Base-by-base conservation (phyloP, 2,113 vertebrate species). In the Conger conger region DNA sequence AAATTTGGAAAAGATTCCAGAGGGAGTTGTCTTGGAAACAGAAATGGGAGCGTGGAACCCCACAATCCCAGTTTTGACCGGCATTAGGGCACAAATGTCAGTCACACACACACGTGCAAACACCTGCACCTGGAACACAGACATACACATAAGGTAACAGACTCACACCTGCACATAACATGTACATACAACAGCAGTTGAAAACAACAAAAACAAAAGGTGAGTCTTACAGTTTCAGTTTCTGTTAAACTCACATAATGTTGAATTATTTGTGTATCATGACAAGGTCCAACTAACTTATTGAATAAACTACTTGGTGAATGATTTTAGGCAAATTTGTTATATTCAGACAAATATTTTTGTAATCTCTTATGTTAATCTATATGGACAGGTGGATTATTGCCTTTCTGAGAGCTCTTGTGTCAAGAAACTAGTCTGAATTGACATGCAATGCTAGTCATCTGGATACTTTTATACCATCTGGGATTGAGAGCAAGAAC, bases 31-130 rank as follows among this genome's bases (percentile, higher is more conserved):
- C 90, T 87, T 90, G 92, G 92, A 90, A 89, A 93, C 91, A 86
- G 89, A 92, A 93, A 91, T 77, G 90, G 89, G 87, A 93, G 90
- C 93, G 87, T 91, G 88, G 89, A 92, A 89, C 88, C 86, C 86
- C 89, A 93, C 93, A 92, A 91, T 92, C 89, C 91, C 87, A 80
- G 86, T 89, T 92, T 91, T 93, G 92, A 91, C 89, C 90, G 91
- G 90, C 89, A 84, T 89, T 81, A 84, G 88, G 88, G 90, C 86
- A 85, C 90, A 90, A 89, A 89, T 89, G 89, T 91, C 91, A 92
- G 90, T 91, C 91, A 88, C 79, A 81, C 86, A 88, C 82, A 87
- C 80, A 85, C 84, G 86, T 42, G 85, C 86, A 68, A 82, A 87
- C 88, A 90, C 87, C 87, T 88, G 89, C 91, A 89, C 76, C 86